Evolutionary conservation across 1,140 invertebrate genomes (phyloP), one percentile per base, ranked within the genome.

Genomic region (Platyscapa corneri): DNA sequence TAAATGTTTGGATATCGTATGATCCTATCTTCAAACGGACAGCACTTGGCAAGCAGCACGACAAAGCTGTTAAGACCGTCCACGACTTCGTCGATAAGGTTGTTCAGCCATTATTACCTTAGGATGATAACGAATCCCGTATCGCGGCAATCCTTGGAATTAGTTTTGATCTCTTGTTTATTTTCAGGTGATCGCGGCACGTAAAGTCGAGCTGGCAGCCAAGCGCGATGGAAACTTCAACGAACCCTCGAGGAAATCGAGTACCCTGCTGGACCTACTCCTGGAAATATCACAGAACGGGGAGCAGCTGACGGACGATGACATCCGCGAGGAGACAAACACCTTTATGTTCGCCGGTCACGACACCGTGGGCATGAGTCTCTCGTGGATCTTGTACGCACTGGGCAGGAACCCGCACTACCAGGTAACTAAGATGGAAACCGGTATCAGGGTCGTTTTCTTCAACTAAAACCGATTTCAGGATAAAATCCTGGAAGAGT

Each of bases 331-430:
- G 82, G 94, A 95, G 90, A 95, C 95, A 0, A 95, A 95, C 83
- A 96, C 95, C 2, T 96, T 96, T 85, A 95, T 95, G 94, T 96
- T 96, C 88, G 95, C 95, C 88, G 96, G 94, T 60, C 95, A 95
- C 80, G 95, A 95, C 70, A 95, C 95, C 0, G 93, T 94, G 0
- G 92, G 94, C 0, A 94, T 92, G n/a, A 94, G 90, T n/a, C 90
- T 95, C n/a, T 92, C 93, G 0, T 95, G 94, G 94, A 89, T 92
- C 3, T 87, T 95, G 3, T 95, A 94, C 78, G 88, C 93, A 0
- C 87, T 95, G 0, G 95, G 94, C 20, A 88, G 90, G 53, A 87
- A 94, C 89, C 94, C 93, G 0, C 88, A 94, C 82, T 92, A 94
- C 34, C 95, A 95, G 89, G 89, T 92, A 65, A 90, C 27, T 72